Evolutionary conservation across 2,113 vertebrate genomes (phyloP).

Genomic region (Hemichromis elongatus): DNA sequence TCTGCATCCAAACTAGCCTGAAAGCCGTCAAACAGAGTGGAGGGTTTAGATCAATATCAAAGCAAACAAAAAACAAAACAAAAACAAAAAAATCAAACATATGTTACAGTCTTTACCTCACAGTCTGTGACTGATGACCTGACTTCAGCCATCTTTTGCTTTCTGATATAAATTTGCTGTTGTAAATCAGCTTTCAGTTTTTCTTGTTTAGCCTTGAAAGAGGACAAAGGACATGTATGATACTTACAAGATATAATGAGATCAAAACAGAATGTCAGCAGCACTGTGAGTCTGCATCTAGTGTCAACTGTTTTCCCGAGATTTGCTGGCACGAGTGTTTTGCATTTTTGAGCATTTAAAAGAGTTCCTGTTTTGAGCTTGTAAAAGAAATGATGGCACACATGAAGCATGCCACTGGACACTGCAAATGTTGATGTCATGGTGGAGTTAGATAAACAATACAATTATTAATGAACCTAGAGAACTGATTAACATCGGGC

Average conservation of each 20-base stretch:
- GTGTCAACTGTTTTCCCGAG: not conserved
- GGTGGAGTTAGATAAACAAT: not conserved
- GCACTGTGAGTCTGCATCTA: too few relatives aligned
- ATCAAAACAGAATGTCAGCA: fast-evolving
- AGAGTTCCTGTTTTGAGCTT: not conserved
- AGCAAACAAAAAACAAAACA: not conserved
- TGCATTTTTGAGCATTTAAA: not conserved
- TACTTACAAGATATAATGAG: not conserved
- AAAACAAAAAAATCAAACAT: fast-evolving
- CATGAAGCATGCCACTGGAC: not conserved
- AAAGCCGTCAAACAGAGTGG: fast-evolving
- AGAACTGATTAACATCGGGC: fast-evolving
- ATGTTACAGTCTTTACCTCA: constrained; percentile 14
- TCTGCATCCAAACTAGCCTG: constrained; percentile 52
- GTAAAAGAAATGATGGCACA: fast-evolving
- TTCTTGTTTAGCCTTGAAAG: not conserved
- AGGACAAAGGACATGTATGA: not conserved
- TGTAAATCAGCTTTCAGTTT: not conserved
- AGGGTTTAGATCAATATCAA: not conserved
- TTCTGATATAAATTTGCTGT: constrained; percentile 10
- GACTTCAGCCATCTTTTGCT: constrained; percentile 43
- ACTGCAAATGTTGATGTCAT: not conserved
- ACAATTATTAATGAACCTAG: not conserved
- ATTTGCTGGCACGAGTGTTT: not conserved
- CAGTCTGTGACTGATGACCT: constrained; percentile 8